Evolutionary conservation across 30 jellyfish, hydroid and myxozoan species (phyloP).

Genomic region (Clytia hemisphaerica): DNA sequence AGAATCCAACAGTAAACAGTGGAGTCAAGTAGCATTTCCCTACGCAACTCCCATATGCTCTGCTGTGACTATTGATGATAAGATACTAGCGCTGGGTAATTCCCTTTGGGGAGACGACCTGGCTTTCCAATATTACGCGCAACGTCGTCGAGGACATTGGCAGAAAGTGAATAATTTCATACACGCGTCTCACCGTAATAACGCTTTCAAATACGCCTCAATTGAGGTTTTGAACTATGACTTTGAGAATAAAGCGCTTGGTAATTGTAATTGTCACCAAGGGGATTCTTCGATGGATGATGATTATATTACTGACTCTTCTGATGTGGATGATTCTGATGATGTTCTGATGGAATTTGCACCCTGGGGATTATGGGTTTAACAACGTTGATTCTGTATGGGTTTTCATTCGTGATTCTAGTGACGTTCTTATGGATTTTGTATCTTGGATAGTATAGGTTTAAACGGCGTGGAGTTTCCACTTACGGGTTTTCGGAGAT

Average conservation of each 20-base stretch:
- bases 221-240: constrained; percentile 6
- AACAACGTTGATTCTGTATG: not conserved
- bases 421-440: too few species aligned
- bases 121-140: not conserved
- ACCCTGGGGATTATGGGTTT: constrained; percentile 18
- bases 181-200: constrained; percentile 26
- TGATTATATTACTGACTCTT: not conserved
- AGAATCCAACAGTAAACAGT: constrained; percentile 9
- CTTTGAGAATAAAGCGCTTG: not conserved
- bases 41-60: constrained; percentile 6
- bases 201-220: constrained; percentile 2
- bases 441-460: too few species aligned
- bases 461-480: too few species aligned
- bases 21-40: constrained; percentile 10
- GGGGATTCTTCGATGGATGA: constrained; percentile 9
- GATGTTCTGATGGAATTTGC: not conserved
- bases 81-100: constrained; percentile 12
- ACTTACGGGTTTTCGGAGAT: too few species aligned
- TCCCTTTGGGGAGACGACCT: constrained; percentile 29
- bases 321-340: not conserved
- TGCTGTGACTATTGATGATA: constrained; percentile 19
- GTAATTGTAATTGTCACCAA: constrained; percentile 18
- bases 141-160: constrained; percentile 15
- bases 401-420: too few species aligned
- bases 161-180: constrained; percentile 9